These are phyloP conservation scores for Haemorhous mexicanus DNA, from an alignment of 2,113 vertebrate species.

Conservation along the genomic window DNA sequence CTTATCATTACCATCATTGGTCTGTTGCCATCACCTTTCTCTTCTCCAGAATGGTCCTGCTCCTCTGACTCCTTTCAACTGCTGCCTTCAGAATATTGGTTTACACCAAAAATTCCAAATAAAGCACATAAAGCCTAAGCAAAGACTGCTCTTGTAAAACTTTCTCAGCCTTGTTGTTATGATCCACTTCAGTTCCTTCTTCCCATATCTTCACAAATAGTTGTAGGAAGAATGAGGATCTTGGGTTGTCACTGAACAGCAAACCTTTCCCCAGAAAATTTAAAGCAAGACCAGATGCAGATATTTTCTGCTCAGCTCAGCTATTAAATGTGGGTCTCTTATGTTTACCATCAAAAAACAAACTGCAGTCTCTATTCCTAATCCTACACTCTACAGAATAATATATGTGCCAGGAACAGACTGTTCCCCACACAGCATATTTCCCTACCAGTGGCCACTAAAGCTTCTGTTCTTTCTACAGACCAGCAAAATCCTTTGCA, in stretches of 20 bases:
- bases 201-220: not conserved
- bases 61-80: not conserved
- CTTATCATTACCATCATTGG: accelerated
- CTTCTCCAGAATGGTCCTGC: not conserved
- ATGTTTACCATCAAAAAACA: not conserved
- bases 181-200: not conserved
- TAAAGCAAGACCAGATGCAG: not conserved
- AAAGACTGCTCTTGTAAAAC: not conserved
- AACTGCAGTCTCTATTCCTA: not conserved
- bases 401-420: not conserved
- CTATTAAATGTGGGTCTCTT: not conserved
- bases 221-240: not conserved
- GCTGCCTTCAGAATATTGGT: not conserved
- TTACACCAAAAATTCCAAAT: not conserved
- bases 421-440: not conserved
- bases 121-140: not conserved
- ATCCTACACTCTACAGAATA: not conserved
- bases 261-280: not conserved
- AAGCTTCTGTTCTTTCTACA: not conserved
- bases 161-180: not conserved
- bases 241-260: not conserved
- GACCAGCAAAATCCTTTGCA: not conserved
- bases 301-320: not conserved
- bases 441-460: not conserved
- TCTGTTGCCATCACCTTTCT: not conserved